Base-by-base conservation (phyloP, 2,888 invertebrate species). In the Archaeoteleia sp. region DNA sequence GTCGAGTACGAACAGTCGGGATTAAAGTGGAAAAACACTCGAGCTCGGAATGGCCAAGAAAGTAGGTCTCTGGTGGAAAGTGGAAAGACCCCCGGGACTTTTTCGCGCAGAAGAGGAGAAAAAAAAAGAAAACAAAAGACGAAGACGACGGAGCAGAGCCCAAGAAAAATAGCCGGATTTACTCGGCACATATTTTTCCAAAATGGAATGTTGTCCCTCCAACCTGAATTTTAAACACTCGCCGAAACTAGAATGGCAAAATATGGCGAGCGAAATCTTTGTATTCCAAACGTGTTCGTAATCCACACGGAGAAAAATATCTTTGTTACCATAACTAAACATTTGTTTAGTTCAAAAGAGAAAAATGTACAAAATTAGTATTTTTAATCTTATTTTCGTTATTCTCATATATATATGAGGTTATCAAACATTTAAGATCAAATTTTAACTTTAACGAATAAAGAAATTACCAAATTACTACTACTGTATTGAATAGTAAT, bases 11-110 rank as follows among this genome's bases (percentile, higher is more conserved):
- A 67, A 57, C 60, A 61, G 55, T 67, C 10, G 61, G 61, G 45
- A 67, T 67, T 67, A 51, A 67, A 57, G 67, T 61, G 67, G 67
- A 61, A 67, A 60, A 67, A 67, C 67, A 58, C 66, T 66, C 58
- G 53, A 58, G 54, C 14, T 42, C 48, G 60, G 35, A 60, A 60
- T 54, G 54, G 60, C 60, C 48, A 48, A 54, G 51, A 61, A 67
- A 61, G 60, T 67, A 61, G 67, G 67, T 61, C 67, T 67, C 49
- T 60, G 54, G 66, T 66, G 66, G 49, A 58, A 66, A 58, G 57
- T 49, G 48, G 53, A 46, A 55, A 57, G 54, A 57, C 35, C 32
- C 10, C 27, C 30, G 23, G 35, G 39, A 49, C 34, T 40, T 45
- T 32, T 10, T 30, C 46, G 15, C 7, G 9, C 10, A 17, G n/a